Evolutionary conservation across 1,140 invertebrate genomes (phyloP), one percentile per base, ranked within the genome.

Genomic region (Cydia splendana): DNA sequence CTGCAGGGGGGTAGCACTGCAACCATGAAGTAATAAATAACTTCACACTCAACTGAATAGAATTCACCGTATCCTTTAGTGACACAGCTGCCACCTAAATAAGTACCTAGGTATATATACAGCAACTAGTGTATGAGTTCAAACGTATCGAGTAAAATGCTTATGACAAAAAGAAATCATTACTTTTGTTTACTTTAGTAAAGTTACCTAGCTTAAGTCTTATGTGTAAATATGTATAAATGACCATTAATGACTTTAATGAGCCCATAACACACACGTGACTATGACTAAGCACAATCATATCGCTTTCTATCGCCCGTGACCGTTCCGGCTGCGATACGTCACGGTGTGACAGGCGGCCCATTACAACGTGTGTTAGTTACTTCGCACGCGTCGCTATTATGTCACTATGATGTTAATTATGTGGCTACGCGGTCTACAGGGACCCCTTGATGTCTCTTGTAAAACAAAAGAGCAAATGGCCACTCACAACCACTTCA

Each of bases 381-480:
- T 71, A 71, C 67, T 71, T 71, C 6, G 20, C 67, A 18, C 28
- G 65, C 24, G 9, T 42, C 38, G 38, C 15, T 42, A 45, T 71
- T 71, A 71, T 71, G 67, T 69, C 65, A 71, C 30, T 71, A 18
- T 42, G 67, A 71, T 71, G 67, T 38, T 71, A 71, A 71, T 71
- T 71, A 45, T 20, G 13, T 42, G 30, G 5, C 67, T 71, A 38
- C 30, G 3, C 30, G 57, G 20, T 62, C 57, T 62, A 10, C 57
- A 62, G 57, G 57, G 57, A 62, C 12, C 57, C 20, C 57, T 62
- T 62, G 20, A 0, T 62, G 57, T 62, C 57, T n/a, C 57, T 62
- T 62, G 57, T 62, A 12, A 24, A n/a, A 62, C 57, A 62, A 62
- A 62, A 62, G 57, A 62, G 57, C 57, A 62, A 62, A 62, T 62